phyloP scores from a whole-genome alignment of 1,140 invertebrate genomes.

The Cecropterus lyciades region DNA sequence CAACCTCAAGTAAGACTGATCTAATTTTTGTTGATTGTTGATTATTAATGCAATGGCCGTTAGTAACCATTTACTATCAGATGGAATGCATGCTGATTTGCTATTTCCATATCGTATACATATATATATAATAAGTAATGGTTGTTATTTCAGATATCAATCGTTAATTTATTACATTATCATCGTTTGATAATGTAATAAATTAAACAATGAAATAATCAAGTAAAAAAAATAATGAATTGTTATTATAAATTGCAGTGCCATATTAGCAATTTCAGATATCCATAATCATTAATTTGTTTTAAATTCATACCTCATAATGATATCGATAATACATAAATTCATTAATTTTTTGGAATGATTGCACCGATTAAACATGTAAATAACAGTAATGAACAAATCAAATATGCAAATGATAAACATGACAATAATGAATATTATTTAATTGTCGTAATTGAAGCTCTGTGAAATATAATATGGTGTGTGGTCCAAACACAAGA shows the following conservation, averaged over 20 bases:
- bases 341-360: conserved; percentile 29
- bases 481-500: conserved; percentile 18
- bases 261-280: neutral
- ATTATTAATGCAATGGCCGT: too few relatives aligned
- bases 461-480: conserved; percentile 31
- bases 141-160: too few relatives aligned
- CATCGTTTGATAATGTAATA: too few relatives aligned
- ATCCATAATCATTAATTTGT: conserved; percentile 8
- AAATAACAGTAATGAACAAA: conserved; percentile 31
- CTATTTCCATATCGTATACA: too few relatives aligned
- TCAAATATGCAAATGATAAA: conserved; percentile 34
- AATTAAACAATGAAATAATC: too few relatives aligned
- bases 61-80: too few relatives aligned
- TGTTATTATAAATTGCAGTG: neutral
- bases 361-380: conserved; percentile 26
- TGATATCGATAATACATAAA: conserved; percentile 21
- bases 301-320: conserved; percentile 24
- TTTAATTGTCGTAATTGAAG: conserved; percentile 29
- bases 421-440: conserved; percentile 33
- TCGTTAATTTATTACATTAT: too few relatives aligned
- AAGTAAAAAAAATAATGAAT: too few relatives aligned
- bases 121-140: too few relatives aligned
- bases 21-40: too few relatives aligned
- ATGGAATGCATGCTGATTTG: too few relatives aligned
- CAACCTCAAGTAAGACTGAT: too few relatives aligned